Percentiles rank a stretch among this genome's conserved stretches.
Conservation (phyloP, 2,797 vertebrate species). For the Melopsittacus undulatus region DNA sequence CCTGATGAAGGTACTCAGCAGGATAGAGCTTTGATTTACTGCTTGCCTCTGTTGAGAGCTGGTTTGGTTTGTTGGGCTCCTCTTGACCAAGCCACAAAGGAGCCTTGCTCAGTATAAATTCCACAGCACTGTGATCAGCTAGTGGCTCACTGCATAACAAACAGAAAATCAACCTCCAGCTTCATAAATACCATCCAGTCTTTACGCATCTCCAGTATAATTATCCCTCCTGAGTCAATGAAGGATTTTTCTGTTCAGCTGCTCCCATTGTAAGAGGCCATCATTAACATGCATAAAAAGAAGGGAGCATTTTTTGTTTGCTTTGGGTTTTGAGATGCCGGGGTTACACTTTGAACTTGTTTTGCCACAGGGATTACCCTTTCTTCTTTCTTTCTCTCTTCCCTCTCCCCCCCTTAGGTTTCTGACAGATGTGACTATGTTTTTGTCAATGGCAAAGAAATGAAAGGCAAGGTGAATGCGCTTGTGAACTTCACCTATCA, state of each 20-base stretch:
- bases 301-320: not conserved
- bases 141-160: not conserved
- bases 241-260: not conserved
- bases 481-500: constrained; percentile 92
- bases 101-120: not conserved
- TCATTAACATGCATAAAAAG: not conserved
- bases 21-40: not conserved
- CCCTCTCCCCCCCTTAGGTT: constrained; percentile 75
- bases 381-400: not conserved
- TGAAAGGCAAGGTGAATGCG: constrained; percentile 82
- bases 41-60: not conserved
- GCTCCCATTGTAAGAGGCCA: not conserved
- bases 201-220: not conserved
- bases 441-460: constrained; percentile 93
- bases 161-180: not conserved
- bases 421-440: constrained; percentile 92
- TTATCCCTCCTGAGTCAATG: not conserved
- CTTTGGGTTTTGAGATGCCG: not conserved
- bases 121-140: not conserved
- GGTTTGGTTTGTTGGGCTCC: not conserved
- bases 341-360: not conserved
- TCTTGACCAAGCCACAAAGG: not conserved
- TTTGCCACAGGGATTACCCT: not conserved
- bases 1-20: not conserved
- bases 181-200: not conserved